Base-by-base conservation (phyloP, 37 sponge, comb jelly and placozoan genomes). In the Hormiphora californensis region DNA sequence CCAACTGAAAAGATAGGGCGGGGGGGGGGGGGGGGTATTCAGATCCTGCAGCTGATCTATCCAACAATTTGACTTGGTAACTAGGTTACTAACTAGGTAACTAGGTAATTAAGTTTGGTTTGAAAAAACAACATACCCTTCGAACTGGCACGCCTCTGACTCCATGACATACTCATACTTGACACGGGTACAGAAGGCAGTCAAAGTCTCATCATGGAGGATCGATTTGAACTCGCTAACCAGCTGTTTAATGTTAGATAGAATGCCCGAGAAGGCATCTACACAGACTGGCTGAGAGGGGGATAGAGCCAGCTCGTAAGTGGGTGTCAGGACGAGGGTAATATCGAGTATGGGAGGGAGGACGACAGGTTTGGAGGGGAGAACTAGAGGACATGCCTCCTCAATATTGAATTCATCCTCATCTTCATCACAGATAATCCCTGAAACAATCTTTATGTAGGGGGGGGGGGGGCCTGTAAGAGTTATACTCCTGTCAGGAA, bases 131-230 rank as follows among this genome's bases (percentile, higher is more conserved):
- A 49, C 2, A 41, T 15, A 49, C 67, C 68, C 61, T 30, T 90
- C 49, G 23, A 39, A 36, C 21, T 40, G 69, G 28, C 69, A 46
- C 31, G 63, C 87, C 46, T 90, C 88, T 2, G 86, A 39, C 21
- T 49, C 54, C 88, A 63, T 86, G 37, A 90, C 44, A 32, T 86
- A 61, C 59, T 90, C 90, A 36, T 55, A 90, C 69, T 54, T 88
- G 30, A 88, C 88, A 17, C 61, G 30, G 11, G 67, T 86, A 23
- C 32, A 44, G 54, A 67, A 90, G 0, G 88, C 54, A 1, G 39
- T 9, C 21, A 90, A 44, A 12, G 86, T 54, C 15, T 44, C 54
- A 39, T 90, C 90, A 28, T 67, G 43, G 0, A 88, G 86, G 0
- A 90, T 31, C 17, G 88, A 55, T 11, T 23, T 49, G 55, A 90